A percentile compares a stretch with the other conserved stretches of the same genome.
Evolutionary conservation across 2,113 vertebrate genomes (phyloP).

Genomic region (Clupea harengus): DNA sequence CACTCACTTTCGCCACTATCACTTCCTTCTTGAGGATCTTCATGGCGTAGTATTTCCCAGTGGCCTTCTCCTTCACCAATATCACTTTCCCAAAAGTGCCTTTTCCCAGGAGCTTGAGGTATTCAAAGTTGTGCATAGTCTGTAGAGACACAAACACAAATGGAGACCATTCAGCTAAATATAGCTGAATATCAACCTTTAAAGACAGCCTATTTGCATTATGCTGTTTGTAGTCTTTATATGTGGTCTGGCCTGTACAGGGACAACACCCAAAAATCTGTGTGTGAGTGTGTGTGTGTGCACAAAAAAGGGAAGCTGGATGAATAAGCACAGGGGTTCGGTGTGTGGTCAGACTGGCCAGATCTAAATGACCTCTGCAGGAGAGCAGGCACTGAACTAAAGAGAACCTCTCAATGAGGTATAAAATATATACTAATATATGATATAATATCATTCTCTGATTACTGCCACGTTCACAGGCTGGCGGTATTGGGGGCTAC

Average conservation of each 20-base stretch:
- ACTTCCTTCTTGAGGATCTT: slow-evolving; percentile 86
- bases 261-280: neutral
- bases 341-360: no score
- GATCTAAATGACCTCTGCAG: no score
- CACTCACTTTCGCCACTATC: slow-evolving; percentile 80
- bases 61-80: slow-evolving; percentile 84
- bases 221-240: neutral
- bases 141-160: slow-evolving; percentile 49
- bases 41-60: slow-evolving; percentile 81
- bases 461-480: no score
- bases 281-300: neutral
- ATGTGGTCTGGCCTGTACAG: neutral
- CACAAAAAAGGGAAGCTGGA: no score
- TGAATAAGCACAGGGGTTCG: no score
- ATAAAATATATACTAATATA: no score
- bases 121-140: slow-evolving; percentile 86
- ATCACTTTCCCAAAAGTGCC: slow-evolving; percentile 86
- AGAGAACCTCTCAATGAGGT: no score
- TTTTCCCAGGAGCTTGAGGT: slow-evolving; percentile 83
- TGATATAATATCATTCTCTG: no score
- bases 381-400: no score
- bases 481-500: no score
- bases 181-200: neutral
- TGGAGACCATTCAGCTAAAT: neutral
- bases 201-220: neutral